Evolutionary conservation across 2,888 invertebrate species (phyloP).

Genomic region (Sinopyrophorus schimmeli): DNA sequence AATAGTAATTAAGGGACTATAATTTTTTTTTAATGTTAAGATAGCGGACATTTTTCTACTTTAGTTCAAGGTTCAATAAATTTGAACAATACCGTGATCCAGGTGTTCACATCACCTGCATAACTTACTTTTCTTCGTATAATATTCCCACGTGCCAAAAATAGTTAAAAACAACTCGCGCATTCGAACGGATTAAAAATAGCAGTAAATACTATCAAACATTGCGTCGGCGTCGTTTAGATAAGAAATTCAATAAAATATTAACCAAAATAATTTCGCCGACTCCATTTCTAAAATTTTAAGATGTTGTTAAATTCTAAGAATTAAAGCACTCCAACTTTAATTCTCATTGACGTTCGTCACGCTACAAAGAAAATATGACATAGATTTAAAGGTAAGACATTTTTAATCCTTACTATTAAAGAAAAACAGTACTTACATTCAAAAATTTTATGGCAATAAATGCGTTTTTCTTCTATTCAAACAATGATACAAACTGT

Average conservation of each 20-base stretch:
- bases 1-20: no score
- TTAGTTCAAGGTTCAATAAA: slow-evolving; percentile 17
- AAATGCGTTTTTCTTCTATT: no score
- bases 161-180: slow-evolving; percentile 22
- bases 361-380: slow-evolving; percentile 3
- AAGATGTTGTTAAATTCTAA: not conserved
- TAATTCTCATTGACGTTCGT: not conserved
- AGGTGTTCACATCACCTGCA: slow-evolving; percentile 27
- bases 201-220: slow-evolving; percentile 6
- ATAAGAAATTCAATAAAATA: slow-evolving; percentile 15
- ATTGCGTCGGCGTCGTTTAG: slow-evolving; percentile 11
- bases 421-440: no score
- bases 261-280: no score
- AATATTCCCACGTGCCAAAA: slow-evolving; percentile 30
- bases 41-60: no score
- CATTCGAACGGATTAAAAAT: slow-evolving; percentile 4
- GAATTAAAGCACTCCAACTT: slow-evolving; percentile 1
- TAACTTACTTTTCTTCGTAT: slow-evolving; percentile 6
- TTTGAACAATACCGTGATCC: slow-evolving; percentile 23
- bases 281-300: no score
- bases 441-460: no score
- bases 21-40: no score
- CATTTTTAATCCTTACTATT: no score
- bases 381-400: slow-evolving; percentile 12
- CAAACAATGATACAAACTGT: no score